Conservation (phyloP, 2,888 invertebrate species). For the Gymnosoma rotundatum region DNA sequence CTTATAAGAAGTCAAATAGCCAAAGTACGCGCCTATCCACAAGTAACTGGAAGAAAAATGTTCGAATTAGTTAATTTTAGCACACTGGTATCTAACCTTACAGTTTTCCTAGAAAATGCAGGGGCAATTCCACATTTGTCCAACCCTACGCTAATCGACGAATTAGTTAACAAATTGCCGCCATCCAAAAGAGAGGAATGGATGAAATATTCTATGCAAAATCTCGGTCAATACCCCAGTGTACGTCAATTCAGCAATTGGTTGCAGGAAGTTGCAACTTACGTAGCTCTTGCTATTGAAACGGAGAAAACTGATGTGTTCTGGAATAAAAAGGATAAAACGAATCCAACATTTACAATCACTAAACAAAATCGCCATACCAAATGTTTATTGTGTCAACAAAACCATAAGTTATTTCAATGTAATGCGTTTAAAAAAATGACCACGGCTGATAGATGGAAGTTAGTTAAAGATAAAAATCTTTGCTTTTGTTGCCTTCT, state of each 20-base stretch:
- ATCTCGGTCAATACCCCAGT: conserved; percentile 6
- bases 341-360: conserved; percentile 35
- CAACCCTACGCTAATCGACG: conserved; percentile 21
- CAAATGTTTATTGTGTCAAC: conserved; percentile 19
- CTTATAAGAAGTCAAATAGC: conserved; percentile 28
- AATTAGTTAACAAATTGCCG: conserved; percentile 32
- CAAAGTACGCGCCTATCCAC: conserved; percentile 28
- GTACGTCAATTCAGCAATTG: too few species aligned
- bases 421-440: conserved; percentile 31
- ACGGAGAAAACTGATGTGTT: too few species aligned
- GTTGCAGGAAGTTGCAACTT: too few species aligned
- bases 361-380: background rate
- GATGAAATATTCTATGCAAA: conserved; percentile 22
- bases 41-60: conserved; percentile 14
- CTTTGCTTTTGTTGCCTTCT: conserved; percentile 28
- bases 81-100: conserved; percentile 26
- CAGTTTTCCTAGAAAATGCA: background rate
- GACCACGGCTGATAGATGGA: background rate
- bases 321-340: too few species aligned
- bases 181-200: conserved; percentile 10
- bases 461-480: conserved; percentile 18
- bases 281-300: too few species aligned
- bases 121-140: conserved; percentile 15
- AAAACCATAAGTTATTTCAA: conserved; percentile 20
- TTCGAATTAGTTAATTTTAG: background rate